Evolutionary conservation across 2,888 invertebrate species (phyloP), one percentile per base, ranked within the genome.

Genomic region (Acrocyrtus sp.): DNA sequence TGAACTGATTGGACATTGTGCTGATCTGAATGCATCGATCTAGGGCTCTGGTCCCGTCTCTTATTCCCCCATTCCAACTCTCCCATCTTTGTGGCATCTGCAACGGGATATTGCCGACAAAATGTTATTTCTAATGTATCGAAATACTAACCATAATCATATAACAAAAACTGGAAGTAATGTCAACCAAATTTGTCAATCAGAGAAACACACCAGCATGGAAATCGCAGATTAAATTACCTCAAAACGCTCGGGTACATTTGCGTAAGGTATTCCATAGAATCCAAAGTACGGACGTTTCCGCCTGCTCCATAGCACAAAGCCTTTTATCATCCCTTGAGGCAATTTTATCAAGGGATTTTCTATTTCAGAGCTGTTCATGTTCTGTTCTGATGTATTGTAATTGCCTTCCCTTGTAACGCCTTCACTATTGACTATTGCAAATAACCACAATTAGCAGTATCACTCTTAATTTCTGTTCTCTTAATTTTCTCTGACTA

Each of bases 231-330:
- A n/a, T n/a, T n/a, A n/a, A n/a, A n/a, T n/a, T n/a, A 77, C 77
- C 65, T 75, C 67, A 68, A 77, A 77, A 51, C 77, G 39, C 17
- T 74, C 63, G 0, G 74, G 63, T 4, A 24, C 27, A 22, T 58
- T 68, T 4, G 62, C 76, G 54, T 72, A 78, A 3, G 75, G 75
- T 56, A 76, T 73, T 4, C 78, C 78, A 50, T 68, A 63, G 27
- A 73, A 77, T 27, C 67, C 75, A 54, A 48, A 75, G 45, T 70
- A 78, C 15, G 34, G 10, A 8, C 50, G 58, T 19, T 58, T 62
- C 24, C 73, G 56, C 26, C 78, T 47, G 19, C 76, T 75, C 4
- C 26, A 17, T n/a, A 72, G 22, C 0, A 63, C 53, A 53, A 69
- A 57, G 3, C 78, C 78, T 39, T 76, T 62, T 15, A 78, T 27